Base-by-base conservation (phyloP, 2,888 invertebrate genomes). In the Craniophora ligustri region DNA sequence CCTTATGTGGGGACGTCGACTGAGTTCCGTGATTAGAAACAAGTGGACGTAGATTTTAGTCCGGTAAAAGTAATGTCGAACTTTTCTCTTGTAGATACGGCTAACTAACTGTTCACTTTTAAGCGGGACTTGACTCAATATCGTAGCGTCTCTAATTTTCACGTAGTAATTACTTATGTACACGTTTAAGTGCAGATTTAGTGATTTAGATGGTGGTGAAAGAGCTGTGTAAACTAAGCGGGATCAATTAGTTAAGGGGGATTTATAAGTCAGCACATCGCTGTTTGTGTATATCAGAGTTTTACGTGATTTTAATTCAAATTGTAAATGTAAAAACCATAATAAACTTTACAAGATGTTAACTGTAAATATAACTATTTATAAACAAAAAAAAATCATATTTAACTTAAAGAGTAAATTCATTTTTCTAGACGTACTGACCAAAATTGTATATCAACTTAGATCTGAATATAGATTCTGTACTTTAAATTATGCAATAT, bases 1-100 rank as follows among this genome's bases (percentile, higher is more conserved):
- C 95, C 96, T 97, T 65, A 97, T 97, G 97, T 97, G 97, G 97
- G 97, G 97, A 95, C 96, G 97, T 91, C 95, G 97, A 94, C 94
- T 96, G 90, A 95, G 96, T 94, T 96, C 96, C 89, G 95, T 96
- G 73, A 91, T 95, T 78, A 95, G 96, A 86, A 96, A 95, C 84
- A 96, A 95, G 88, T 95, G 96, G 95, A 95, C 95, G 84, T 96
- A 95, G 68, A 70, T 32, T 56, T 32, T 62, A 56, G 54, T 48
- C 40, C 41, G 60, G 58, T 61, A 50, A 46, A 64, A 57, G 47
- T 62, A 40, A 41, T 11, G 59, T 56, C 42, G 62, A 58, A 44
- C 51, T 56, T 53, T 62, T 64, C 44, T 61, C 48, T 38, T 54
- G 48, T 67, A 69, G 64, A 26, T 47, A 49, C 61, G 61, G 44